A percentile compares a stretch with the other conserved stretches of the same genome.
These are phyloP conservation scores for Diaprepes abbreviatus DNA, from an alignment of 2,888 invertebrate species.

Conservation along the genomic window DNA sequence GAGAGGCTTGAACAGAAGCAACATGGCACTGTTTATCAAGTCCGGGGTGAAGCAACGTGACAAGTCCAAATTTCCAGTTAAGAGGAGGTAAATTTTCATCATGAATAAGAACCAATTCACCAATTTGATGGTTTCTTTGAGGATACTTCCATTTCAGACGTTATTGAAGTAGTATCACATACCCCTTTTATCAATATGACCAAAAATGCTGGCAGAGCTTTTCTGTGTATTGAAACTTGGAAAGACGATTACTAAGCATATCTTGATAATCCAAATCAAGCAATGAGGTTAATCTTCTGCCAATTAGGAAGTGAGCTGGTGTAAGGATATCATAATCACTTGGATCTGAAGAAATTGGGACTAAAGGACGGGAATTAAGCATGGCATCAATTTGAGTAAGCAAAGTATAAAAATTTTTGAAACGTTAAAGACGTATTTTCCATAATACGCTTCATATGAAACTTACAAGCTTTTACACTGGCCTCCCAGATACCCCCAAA, in stretches of 20 bases:
- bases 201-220: constrained; percentile 52
- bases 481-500: constrained; percentile 60
- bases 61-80: too few relatives aligned
- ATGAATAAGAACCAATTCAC: too few relatives aligned
- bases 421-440: constrained; percentile 25
- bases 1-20: too few relatives aligned
- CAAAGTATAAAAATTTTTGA: constrained; percentile 26
- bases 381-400: constrained; percentile 50
- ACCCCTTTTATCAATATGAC: constrained; percentile 35
- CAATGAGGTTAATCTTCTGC: constrained; percentile 46
- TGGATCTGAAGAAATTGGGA: constrained; percentile 51
- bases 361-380: constrained; percentile 57
- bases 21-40: too few relatives aligned
- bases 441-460: constrained; percentile 22
- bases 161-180: neutral
- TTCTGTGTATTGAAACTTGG: constrained; percentile 51
- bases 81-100: too few relatives aligned
- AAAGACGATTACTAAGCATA: constrained; percentile 38
- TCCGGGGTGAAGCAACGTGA: too few relatives aligned
- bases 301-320: constrained; percentile 54
- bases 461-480: constrained; percentile 51
- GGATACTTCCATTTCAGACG: neutral
- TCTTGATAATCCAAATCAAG: constrained; percentile 41
- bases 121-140: too few relatives aligned
- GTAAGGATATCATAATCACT: constrained; percentile 51